phyloP scores from a whole-genome alignment of 2,113 vertebrate species.

The Saguinus imperator region DNA sequence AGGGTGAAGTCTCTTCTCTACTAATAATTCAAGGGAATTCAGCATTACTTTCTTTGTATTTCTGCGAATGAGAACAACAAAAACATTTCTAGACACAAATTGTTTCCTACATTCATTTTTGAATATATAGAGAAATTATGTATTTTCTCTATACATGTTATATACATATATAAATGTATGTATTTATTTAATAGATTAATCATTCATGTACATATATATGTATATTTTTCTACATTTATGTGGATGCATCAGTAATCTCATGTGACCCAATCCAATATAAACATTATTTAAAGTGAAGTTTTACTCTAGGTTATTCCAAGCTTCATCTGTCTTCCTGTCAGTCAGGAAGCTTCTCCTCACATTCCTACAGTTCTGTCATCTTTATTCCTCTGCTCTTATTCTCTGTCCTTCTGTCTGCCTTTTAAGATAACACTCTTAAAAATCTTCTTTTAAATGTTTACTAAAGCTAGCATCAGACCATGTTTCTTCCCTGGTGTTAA shows the following conservation, averaged over 20 bases:
- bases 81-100: not conserved
- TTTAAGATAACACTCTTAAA: constrained; percentile 71
- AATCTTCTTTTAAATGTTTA: constrained; percentile 80
- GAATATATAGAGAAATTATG: not conserved
- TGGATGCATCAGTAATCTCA: not conserved
- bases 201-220: not conserved
- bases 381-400: constrained; percentile 16
- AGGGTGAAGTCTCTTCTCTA: no score
- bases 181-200: not conserved
- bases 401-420: constrained; percentile 68
- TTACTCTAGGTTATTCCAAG: not conserved
- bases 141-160: not conserved
- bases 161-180: not conserved
- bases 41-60: not conserved
- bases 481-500: constrained; percentile 80
- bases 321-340: not conserved
- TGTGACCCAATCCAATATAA: not conserved
- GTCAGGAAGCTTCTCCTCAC: not conserved
- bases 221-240: not conserved
- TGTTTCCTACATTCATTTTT: not conserved
- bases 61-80: not conserved
- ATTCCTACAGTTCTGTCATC: not conserved
- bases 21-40: not conserved
- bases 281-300: not conserved
- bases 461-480: constrained; percentile 73